A percentile compares a stretch with the other conserved stretches of the same genome.
phyloP scores from a whole-genome alignment of 2,888 invertebrate genomes.

The Syrista parreyssii region DNA sequence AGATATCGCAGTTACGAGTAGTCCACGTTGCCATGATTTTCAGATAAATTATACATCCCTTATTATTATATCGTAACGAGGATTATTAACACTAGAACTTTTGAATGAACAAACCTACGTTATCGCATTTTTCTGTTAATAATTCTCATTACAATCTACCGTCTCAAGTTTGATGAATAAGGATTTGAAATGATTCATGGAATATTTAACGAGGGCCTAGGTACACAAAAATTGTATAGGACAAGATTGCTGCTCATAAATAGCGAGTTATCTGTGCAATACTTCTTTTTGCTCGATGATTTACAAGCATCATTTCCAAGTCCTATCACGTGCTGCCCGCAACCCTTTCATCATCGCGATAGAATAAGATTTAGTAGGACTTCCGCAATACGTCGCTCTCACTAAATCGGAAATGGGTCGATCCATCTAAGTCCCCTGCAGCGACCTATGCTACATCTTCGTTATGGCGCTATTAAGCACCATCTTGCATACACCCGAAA shows the following conservation, averaged over 20 bases:
- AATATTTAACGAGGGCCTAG: neutral
- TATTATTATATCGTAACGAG: neutral
- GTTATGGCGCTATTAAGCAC: conserved; percentile 27
- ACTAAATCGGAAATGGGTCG: conserved; percentile 42
- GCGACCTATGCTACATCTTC: conserved; percentile 38
- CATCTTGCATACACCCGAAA: conserved; percentile 25
- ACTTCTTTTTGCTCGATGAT: conserved; percentile 1
- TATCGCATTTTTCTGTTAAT: neutral
- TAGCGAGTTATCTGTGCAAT: neutral
- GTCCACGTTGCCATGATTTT: neutral
- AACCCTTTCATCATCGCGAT: conserved; percentile 34
- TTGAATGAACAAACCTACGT: neutral
- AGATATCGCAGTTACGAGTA: too few species aligned
- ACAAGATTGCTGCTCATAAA: neutral
- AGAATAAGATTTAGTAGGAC: conserved; percentile 35
- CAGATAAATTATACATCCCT: neutral
- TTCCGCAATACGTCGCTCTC: conserved; percentile 30
- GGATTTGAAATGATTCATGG: neutral
- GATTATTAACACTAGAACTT: neutral
- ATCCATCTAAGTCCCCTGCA: conserved; percentile 40
- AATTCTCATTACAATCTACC: neutral
- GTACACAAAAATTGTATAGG: neutral
- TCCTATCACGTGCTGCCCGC: conserved; percentile 1
- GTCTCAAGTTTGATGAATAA: neutral
- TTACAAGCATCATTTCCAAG: conserved; percentile 9